Conservation (phyloP, 37 sponge, comb jelly and placozoan species). For the Beroe forskalii region DNA sequence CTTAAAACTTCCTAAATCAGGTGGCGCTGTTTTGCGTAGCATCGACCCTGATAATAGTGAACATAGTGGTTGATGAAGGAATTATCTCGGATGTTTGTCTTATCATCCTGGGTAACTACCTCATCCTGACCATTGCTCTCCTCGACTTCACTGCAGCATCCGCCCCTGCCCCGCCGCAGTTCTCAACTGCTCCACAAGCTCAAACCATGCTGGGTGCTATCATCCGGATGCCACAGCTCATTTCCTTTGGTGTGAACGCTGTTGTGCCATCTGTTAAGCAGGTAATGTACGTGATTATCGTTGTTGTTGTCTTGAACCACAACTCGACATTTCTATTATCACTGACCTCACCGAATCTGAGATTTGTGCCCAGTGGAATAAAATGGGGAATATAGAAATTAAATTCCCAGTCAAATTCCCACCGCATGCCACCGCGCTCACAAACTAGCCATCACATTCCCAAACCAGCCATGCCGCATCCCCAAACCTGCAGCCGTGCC, state of each 20-base stretch:
- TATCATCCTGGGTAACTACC: not conserved
- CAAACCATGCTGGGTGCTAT: slow-evolving; percentile 60
- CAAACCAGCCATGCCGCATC: too few relatives aligned
- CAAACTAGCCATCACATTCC: too few relatives aligned
- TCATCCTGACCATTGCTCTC: slow-evolving; percentile 8
- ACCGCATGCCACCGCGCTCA: too few relatives aligned
- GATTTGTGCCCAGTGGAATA: too few relatives aligned
- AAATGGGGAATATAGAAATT: too few relatives aligned
- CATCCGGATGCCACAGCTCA: slow-evolving; percentile 28
- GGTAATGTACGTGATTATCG: too few relatives aligned
- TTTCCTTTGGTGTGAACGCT: slow-evolving; percentile 11
- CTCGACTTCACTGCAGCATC: not conserved
- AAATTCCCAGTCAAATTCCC: too few relatives aligned
- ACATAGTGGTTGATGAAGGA: slow-evolving; percentile 31
- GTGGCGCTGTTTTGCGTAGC: not conserved
- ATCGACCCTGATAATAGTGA: not conserved
- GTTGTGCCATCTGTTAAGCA: not conserved
- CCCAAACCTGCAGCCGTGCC: too few relatives aligned
- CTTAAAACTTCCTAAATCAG: not conserved
- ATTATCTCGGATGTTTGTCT: slow-evolving; percentile 27
- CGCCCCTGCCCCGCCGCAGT: not conserved
- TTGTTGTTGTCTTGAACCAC: too few relatives aligned
- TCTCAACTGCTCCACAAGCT: slow-evolving; percentile 18
- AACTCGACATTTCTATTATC: too few relatives aligned
- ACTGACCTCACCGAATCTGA: too few relatives aligned